Conservation (phyloP, 2,797 vertebrate species). For the Phalloptychus januarius region DNA sequence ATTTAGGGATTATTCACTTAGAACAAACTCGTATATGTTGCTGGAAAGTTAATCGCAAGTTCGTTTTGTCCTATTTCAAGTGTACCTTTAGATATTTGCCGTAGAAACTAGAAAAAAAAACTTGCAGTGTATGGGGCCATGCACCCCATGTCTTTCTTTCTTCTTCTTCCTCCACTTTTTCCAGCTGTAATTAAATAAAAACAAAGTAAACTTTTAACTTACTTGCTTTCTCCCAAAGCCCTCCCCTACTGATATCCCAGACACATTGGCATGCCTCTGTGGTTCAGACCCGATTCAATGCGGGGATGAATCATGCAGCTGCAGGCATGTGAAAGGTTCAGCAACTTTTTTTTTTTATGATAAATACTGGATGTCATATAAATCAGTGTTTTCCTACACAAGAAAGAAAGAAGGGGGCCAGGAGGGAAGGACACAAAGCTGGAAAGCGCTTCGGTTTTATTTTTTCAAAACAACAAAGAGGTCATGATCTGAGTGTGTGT, state of each 20-base stretch:
- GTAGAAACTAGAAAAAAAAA: no score
- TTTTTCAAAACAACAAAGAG: slow-evolving; percentile 64
- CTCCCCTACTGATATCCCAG: slow-evolving; percentile 82
- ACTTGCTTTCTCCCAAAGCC: slow-evolving; percentile 74
- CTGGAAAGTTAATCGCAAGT: no score
- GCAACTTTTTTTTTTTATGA: slow-evolving; percentile 65
- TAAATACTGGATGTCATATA: slow-evolving; percentile 83
- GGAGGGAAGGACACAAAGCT: slow-evolving; percentile 37
- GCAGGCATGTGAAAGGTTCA: slow-evolving; percentile 72
- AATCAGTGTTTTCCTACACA: slow-evolving; percentile 74
- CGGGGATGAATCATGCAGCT: slow-evolving; percentile 81
- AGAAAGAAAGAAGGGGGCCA: slow-evolving; percentile 29
- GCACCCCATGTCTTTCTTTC: slow-evolving; percentile 76
- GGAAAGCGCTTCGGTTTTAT: slow-evolving; percentile 51
- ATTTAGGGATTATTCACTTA: no score
- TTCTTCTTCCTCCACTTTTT: slow-evolving; percentile 65
- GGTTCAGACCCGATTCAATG: slow-evolving; percentile 76
- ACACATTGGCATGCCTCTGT: slow-evolving; percentile 81
- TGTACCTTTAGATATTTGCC: no score
- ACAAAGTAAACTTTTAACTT: slow-evolving; percentile 78
- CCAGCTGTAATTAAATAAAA: slow-evolving; percentile 74
- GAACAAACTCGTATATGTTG: no score
- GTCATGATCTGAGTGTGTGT: slow-evolving; percentile 41
- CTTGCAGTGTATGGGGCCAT: slow-evolving; percentile 44
- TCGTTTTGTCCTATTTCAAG: no score